Evolutionary conservation across 1,140 invertebrate species (phyloP), one percentile per base, ranked within the genome.

Genomic region (Drosophila biarmipes): DNA sequence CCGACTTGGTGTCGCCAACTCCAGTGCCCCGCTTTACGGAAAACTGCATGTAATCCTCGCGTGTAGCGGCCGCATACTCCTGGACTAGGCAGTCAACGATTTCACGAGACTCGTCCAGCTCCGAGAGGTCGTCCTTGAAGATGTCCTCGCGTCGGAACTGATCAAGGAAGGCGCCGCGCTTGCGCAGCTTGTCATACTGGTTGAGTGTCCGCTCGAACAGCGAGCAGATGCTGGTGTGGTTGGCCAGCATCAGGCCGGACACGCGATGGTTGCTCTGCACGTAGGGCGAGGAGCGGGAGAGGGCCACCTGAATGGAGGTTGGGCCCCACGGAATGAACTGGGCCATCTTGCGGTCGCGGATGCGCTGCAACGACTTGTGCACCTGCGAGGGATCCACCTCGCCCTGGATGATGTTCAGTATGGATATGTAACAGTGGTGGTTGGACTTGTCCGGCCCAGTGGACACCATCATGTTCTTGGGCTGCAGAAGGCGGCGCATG

Each of bases 391-490:
- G 90, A 64, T 92, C 91, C 5, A 92, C 89, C 38, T 91, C 91
- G n/a, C 91, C 91, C 59, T 99, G 98, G 93, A 99, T 99, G 73
- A 99, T 99, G 91, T 99, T 99, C 2, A 99, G 93, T 87, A 99
- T 99, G 7, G 98, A 99, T 90, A 99, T 99, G 90, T 99, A 99
- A 92, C 98, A 98, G 92, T 99, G 98, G 74, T 97, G 95, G 59
- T 96, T 95, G 78, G 96, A 96, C 85, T 96, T 94, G 92, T 98
- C 97, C 0, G 96, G 95, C 21, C 97, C 96, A 19, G 98, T 98
- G 0, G 98, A 99, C 1, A 99, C 99, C 98, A 99, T 99, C 98
- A 99, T 99, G 92, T 99, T 99, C 93, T 99, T 99, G 4, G 98
- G 98, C 92, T 99, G 98, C 12, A 99, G 92, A 15, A 99, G 93